phyloP scores from a whole-genome alignment of 1,140 invertebrate species.

The Chlorops oryzae region DNA sequence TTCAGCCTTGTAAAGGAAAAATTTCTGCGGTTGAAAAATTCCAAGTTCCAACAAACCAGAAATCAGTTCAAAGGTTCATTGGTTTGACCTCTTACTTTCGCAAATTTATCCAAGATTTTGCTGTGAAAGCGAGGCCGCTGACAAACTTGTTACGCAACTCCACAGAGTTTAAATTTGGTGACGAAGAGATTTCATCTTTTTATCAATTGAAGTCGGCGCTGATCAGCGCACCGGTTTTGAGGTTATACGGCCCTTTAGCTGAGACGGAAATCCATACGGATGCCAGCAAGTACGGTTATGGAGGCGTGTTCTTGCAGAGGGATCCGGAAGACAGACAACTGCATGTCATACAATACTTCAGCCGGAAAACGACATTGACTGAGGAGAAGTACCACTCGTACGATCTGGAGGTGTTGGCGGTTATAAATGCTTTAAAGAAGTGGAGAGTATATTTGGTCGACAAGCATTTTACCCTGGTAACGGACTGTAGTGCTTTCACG shows the following conservation, averaged over 20 bases:
- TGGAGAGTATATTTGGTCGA: constrained; percentile 46
- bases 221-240: constrained; percentile 18
- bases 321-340: constrained; percentile 11
- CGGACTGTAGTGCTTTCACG: too few relatives aligned
- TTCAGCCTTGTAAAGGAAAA: background rate
- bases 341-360: constrained; percentile 15
- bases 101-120: too few relatives aligned
- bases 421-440: constrained; percentile 45
- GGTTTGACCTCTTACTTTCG: too few relatives aligned
- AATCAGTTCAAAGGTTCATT: too few relatives aligned
- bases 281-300: constrained; percentile 19
- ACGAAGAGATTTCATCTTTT: background rate
- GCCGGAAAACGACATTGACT: constrained; percentile 31
- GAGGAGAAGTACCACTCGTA: constrained; percentile 46
- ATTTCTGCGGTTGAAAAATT: background rate
- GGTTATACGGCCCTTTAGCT: constrained; percentile 14
- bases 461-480: too few relatives aligned
- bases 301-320: constrained; percentile 25
- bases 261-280: constrained; percentile 27
- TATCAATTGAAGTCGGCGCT: background rate
- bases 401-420: constrained; percentile 48
- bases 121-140: too few relatives aligned
- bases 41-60: background rate
- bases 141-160: too few relatives aligned
- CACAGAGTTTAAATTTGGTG: too few relatives aligned